These are phyloP conservation scores for Amphiprion percula DNA, from an alignment of 2,113 vertebrate species.

Conservation along the genomic window DNA sequence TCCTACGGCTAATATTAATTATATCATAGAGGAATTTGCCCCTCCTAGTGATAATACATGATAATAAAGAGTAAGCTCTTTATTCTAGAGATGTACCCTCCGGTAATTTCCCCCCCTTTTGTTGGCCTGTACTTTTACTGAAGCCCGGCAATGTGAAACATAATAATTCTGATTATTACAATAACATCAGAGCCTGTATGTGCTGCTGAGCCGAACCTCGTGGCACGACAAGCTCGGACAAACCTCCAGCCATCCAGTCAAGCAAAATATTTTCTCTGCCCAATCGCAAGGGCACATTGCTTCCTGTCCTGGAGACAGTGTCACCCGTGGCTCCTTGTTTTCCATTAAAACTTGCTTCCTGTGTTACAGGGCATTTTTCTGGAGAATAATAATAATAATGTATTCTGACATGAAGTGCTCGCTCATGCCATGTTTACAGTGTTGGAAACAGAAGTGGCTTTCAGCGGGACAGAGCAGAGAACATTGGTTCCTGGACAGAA, in stretches of 20 bases:
- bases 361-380: conserved; percentile 59
- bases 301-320: conserved; percentile 78
- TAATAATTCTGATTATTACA: conserved; percentile 75
- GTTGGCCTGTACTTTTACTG: conserved; percentile 50
- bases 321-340: conserved; percentile 73
- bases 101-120: conserved; percentile 7
- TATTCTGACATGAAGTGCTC: conserved; percentile 13
- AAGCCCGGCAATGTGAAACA: conserved; percentile 68
- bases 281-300: conserved; percentile 75
- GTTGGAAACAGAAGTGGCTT: conserved; percentile 19
- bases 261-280: conserved; percentile 83
- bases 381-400: conserved; percentile 16
- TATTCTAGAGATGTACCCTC: conserved; percentile 15
- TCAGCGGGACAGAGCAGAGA: background rate
- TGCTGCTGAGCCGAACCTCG: conserved; percentile 49
- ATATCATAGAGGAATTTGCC: background rate
- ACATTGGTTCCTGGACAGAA: conserved; percentile 7
- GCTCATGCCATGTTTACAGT: conserved; percentile 16
- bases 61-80: conserved; percentile 24
- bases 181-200: conserved; percentile 64
- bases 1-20: background rate
- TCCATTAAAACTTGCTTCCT: conserved; percentile 77
- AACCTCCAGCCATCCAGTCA: conserved; percentile 72
- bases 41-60: conserved; percentile 19
- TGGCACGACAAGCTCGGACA: conserved; percentile 53